A percentile compares a stretch with the other conserved stretches of the same genome.
Evolutionary conservation across 2,113 vertebrate species (phyloP).

Genomic region (Anarhynchus alexandrinus): DNA sequence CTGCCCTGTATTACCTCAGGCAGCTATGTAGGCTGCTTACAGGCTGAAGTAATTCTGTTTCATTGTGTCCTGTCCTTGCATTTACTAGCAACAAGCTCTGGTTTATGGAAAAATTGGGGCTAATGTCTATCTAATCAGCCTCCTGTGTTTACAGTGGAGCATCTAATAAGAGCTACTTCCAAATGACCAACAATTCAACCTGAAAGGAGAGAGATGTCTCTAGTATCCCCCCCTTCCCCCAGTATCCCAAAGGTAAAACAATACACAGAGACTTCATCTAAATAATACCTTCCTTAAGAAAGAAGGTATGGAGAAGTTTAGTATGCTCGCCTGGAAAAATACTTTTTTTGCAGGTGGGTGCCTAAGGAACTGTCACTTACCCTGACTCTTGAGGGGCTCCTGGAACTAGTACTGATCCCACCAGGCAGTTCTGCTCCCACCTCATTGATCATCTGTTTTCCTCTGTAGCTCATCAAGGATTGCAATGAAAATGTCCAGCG

Average conservation of each 20-base stretch:
- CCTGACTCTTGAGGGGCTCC: not conserved
- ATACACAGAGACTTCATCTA: not conserved
- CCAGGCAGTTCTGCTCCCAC: not conserved
- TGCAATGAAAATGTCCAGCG: conserved; percentile 93
- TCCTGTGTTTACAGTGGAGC: not conserved
- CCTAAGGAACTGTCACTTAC: not conserved
- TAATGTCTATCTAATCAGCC: not conserved
- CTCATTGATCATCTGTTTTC: not conserved
- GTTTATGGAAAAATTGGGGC: not conserved
- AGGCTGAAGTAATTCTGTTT: not conserved
- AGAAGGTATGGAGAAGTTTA: not conserved
- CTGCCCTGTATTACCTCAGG: not conserved
- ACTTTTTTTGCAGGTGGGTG: not conserved
- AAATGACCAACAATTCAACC: not conserved
- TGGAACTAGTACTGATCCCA: not conserved
- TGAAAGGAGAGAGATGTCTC: not conserved
- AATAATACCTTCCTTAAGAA: not conserved
- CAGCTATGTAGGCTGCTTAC: not conserved
- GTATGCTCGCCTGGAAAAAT: not conserved
- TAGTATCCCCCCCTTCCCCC: not conserved
- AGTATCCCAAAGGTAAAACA: not conserved
- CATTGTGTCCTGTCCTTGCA: not conserved
- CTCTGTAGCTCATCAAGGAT: conserved; percentile 87
- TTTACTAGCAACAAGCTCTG: not conserved
- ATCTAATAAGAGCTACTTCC: not conserved